phyloP scores from a whole-genome alignment of 2,797 vertebrate species.

The Sebastolobus altivelis region DNA sequence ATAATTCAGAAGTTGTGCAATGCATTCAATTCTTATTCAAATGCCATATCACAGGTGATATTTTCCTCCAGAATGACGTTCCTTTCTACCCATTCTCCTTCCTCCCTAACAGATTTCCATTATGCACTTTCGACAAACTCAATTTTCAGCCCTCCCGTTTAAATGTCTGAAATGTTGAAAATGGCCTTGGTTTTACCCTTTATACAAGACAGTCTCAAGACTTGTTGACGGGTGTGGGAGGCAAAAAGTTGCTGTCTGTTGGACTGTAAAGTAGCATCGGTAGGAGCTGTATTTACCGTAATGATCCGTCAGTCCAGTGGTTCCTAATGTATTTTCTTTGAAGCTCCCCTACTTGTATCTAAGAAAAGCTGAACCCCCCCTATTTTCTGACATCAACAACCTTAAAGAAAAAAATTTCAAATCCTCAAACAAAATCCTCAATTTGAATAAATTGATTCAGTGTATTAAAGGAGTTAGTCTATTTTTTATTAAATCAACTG shows the following conservation, averaged over 20 bases:
- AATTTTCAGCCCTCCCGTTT: slow-evolving; percentile 63
- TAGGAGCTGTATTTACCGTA: not conserved
- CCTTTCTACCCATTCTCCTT: slow-evolving; percentile 61
- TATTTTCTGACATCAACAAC: too few relatives aligned
- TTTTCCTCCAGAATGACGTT: slow-evolving; percentile 73
- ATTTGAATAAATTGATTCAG: too few relatives aligned
- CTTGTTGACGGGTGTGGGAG: not conserved
- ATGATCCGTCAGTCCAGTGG: not conserved
- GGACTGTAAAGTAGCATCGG: not conserved
- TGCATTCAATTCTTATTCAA: slow-evolving; percentile 75
- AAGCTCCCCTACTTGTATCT: too few relatives aligned
- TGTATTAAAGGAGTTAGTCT: too few relatives aligned
- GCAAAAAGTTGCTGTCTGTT: slow-evolving; percentile 1
- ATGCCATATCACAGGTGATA: slow-evolving; percentile 74
- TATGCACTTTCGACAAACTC: slow-evolving; percentile 68
- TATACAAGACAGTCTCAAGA: slow-evolving; percentile 43
- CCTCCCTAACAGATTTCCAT: slow-evolving; percentile 60
- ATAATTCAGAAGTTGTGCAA: slow-evolving; percentile 68
- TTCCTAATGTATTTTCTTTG: too few relatives aligned
- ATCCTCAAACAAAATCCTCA: too few relatives aligned
- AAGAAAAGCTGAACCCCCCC: too few relatives aligned
- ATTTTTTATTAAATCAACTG: too few relatives aligned
- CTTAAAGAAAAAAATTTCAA: too few relatives aligned
- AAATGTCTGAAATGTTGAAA: slow-evolving; percentile 66
- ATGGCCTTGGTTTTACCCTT: slow-evolving; percentile 59